Percentiles rank a stretch among this genome's conserved stretches.
Evolutionary conservation across 2,888 invertebrate genomes (phyloP).

Genomic region (Eupeodes luniger): DNA sequence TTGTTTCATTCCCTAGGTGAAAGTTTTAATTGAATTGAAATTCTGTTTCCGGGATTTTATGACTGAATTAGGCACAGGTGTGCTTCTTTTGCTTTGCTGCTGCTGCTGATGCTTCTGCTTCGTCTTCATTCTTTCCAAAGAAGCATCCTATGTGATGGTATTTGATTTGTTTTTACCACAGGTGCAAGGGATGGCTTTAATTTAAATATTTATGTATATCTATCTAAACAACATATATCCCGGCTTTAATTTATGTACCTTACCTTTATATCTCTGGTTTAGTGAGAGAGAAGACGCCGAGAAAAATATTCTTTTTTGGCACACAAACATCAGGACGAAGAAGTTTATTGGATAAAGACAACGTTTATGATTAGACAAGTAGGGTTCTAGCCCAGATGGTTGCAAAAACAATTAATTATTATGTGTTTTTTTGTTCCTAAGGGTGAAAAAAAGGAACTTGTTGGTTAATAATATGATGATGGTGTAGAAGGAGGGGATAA

Average conservation of each 20-base stretch:
- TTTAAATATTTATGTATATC: constrained; percentile 67
- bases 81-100: constrained; percentile 50
- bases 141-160: constrained; percentile 29
- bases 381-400: constrained; percentile 11
- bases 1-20: constrained; percentile 72
- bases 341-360: constrained; percentile 56
- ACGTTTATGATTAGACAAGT: constrained; percentile 50
- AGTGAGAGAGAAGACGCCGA: background rate
- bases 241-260: constrained; percentile 5
- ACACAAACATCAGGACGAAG: background rate
- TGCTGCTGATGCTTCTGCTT: background rate
- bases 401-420: constrained; percentile 35
- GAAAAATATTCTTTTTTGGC: background rate
- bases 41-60: constrained; percentile 71
- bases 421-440: background rate
- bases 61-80: constrained; percentile 73
- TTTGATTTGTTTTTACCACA: constrained; percentile 74
- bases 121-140: background rate
- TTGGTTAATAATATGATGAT: background rate
- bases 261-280: background rate
- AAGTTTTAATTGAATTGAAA: constrained; percentile 76
- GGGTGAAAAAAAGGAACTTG: background rate
- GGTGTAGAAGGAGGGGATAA: background rate
- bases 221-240: background rate
- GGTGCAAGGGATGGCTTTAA: constrained; percentile 70